phyloP scores from a whole-genome alignment of 2,888 invertebrate genomes.

The Standfussiana lucernea region DNA sequence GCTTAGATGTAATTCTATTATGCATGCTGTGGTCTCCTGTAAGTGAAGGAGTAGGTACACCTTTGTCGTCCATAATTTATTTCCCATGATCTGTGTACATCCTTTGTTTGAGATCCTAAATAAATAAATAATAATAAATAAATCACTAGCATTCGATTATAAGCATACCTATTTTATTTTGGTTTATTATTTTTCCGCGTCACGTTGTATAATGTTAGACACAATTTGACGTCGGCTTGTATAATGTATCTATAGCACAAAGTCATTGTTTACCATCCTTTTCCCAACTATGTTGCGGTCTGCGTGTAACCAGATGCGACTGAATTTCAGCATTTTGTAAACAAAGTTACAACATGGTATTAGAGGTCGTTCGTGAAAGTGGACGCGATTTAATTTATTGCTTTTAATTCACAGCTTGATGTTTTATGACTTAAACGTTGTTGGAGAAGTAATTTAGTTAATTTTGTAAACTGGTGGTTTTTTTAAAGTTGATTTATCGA shows the following conservation, averaged over 20 bases:
- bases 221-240: conserved; percentile 13
- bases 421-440: neutral
- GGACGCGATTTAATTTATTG: conserved; percentile 17
- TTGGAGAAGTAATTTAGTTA: neutral
- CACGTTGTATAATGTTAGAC: conserved; percentile 2
- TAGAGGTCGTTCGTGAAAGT: conserved; percentile 25
- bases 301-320: neutral
- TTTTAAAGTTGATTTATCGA: neutral
- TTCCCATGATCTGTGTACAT: no score
- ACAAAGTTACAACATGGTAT: conserved; percentile 25
- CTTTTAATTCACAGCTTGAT: conserved; percentile 5
- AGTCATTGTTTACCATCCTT: neutral
- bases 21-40: no score
- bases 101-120: no score
- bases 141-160: neutral
- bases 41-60: no score
- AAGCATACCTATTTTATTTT: neutral
- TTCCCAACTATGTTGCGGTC: conserved; percentile 17
- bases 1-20: no score
- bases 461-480: neutral
- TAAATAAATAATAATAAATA: no score
- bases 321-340: conserved; percentile 1
- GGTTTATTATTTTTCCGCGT: no score
- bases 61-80: no score
- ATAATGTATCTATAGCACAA: neutral